Evolutionary conservation across 2,797 vertebrate genomes (phyloP), one percentile per base, ranked within the genome.

Genomic region (Bradypus variegatus): DNA sequence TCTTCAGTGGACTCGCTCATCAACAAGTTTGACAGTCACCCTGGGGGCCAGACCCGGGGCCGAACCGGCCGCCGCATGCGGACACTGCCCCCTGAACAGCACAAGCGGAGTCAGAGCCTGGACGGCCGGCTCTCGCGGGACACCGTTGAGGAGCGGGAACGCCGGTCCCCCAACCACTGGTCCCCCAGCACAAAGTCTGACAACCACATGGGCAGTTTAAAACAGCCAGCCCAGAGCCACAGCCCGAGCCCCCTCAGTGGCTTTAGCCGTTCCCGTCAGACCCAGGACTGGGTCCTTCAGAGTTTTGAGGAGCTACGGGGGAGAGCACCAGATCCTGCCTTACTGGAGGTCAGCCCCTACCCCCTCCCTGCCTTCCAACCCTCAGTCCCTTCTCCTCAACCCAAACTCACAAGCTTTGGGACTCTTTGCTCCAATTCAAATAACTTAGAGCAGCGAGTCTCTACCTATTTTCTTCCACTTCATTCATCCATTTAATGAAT

Each of bases 51-150:
- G 8, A 14, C 50, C 31, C 96, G 97, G 0, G 98, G 97, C 72
- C 95, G 97, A 9, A 93, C 90, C 3, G 98, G 97, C 25, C 89
- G 96, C 8, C 82, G 96, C 1, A 94, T 95, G 2, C 77, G 96
- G 27, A 96, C 96, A 0, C 89, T 96, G 89, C 96, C 81, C 41
- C 94, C 84, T 4, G 97, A 97, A 38, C 98, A 98, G 62, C 96
- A 96, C 84, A 98, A 96, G 53, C 97, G 98, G 6, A 99, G 98
- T 1, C 98, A 98, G 81, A 99, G 98, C 93, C 97, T 99, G 1
- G 98, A 99, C 0, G 95, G 97, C 11, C 95, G 96, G 15, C 18
- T 45, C 72, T 82, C 95, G 0, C 23, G 83, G 48, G 91, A 94
- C 1, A 27, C 10, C 0, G 36, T 19, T 0, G 95, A 96, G 1